A percentile compares a stretch with the other conserved stretches of the same genome.
Conservation (phyloP, 2,888 invertebrate genomes). For the Neoaliturus tenellus region DNA sequence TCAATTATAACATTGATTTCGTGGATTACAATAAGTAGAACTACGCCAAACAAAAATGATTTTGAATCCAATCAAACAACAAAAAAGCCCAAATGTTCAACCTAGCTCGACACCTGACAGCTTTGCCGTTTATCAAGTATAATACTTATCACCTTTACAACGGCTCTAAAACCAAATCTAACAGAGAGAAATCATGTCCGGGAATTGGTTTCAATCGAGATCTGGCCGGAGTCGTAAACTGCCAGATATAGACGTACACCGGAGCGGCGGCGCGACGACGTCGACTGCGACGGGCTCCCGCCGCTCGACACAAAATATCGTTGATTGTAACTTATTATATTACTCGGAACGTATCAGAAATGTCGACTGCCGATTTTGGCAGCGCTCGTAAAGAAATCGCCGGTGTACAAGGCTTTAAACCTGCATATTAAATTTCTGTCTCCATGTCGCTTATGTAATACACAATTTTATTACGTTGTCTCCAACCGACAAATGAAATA, state of each 20-base stretch:
- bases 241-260: neutral
- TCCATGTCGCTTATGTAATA: neutral
- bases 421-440: neutral
- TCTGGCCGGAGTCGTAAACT: neutral
- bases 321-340: conserved; percentile 38
- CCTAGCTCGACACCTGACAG: no score
- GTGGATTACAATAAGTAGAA: no score
- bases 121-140: no score
- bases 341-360: conserved; percentile 10
- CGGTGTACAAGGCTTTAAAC: conserved; percentile 5
- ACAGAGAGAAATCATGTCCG: neutral
- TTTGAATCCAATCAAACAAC: no score
- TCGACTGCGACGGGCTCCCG: conserved; percentile 1
- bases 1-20: no score
- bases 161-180: neutral
- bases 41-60: no score
- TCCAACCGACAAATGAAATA: neutral
- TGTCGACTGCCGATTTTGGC: conserved; percentile 31
- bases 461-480: neutral
- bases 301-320: neutral
- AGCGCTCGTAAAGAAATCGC: conserved; percentile 10
- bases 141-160: no score
- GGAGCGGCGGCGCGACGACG: neutral
- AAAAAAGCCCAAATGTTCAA: no score
- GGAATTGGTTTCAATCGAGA: neutral